Conservation (phyloP, 2,797 vertebrate genomes). For the Phataginus tricuspis region DNA sequence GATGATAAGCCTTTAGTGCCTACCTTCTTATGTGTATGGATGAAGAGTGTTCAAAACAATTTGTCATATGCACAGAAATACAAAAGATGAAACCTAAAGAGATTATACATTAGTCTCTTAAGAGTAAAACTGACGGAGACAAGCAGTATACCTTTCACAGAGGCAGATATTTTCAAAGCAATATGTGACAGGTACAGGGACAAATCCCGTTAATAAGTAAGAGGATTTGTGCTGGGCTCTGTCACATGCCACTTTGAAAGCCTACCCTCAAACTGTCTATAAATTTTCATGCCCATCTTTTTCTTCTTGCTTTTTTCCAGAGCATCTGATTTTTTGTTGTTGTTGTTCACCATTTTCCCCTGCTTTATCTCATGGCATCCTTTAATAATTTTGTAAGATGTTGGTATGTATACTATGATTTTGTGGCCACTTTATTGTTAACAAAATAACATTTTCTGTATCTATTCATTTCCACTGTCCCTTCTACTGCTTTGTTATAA, state of each 20-base stretch:
- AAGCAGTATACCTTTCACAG: conserved; percentile 77
- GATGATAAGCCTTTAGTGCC: conserved; percentile 23
- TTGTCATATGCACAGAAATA: conserved; percentile 79
- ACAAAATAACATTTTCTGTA: conserved; percentile 25
- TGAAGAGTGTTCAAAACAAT: conserved; percentile 78
- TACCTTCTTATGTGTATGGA: conserved; percentile 70
- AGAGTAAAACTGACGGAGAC: conserved; percentile 74
- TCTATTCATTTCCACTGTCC: not conserved
- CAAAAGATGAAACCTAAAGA: conserved; percentile 79
- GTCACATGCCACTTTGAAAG: conserved; percentile 81
- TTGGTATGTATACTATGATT: conserved; percentile 5
- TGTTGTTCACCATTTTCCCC: conserved; percentile 29
- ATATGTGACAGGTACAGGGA: conserved; percentile 78
- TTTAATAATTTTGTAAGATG: conserved; percentile 51
- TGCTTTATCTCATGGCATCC: not conserved
- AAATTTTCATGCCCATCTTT: conserved; percentile 69
- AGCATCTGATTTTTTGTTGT: conserved; percentile 17
- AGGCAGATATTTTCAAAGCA: conserved; percentile 81
- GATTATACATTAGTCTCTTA: conserved; percentile 75
- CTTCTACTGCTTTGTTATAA: not conserved
- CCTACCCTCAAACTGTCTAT: conserved; percentile 73
- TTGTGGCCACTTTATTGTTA: not conserved
- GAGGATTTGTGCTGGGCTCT: conserved; percentile 79
- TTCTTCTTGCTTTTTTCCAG: conserved; percentile 52
- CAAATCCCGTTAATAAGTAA: conserved; percentile 84